Conservation (phyloP, 2,888 invertebrate genomes). For the Lithosia quadra region DNA sequence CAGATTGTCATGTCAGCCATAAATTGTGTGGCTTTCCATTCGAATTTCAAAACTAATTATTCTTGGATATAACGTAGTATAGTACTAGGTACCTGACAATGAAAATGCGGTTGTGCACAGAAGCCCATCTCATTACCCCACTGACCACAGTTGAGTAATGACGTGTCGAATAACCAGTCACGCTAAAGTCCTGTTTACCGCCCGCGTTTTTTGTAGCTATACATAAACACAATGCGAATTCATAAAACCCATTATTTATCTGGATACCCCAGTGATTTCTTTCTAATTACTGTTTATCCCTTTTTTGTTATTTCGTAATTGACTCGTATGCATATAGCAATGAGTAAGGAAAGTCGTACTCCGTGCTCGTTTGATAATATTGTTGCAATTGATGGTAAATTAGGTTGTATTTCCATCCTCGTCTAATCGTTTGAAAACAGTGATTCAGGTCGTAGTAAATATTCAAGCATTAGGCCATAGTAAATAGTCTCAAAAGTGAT, state of each 20-base stretch:
- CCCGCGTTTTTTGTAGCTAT: conserved; percentile 62
- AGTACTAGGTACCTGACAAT: conserved; percentile 47
- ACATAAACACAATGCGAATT: conserved; percentile 63
- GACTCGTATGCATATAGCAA: not conserved
- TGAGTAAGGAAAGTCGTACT: no score
- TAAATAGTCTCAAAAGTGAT: not conserved
- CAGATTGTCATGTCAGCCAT: not conserved
- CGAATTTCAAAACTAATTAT: conserved; percentile 20
- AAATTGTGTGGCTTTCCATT: conserved; percentile 4
- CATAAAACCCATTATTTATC: conserved; percentile 56
- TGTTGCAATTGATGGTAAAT: not conserved
- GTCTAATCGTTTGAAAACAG: not conserved
- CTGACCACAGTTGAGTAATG: conserved; percentile 77
- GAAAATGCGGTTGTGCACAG: conserved; percentile 57
- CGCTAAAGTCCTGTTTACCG: conserved; percentile 58
- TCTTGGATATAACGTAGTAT: conserved; percentile 11
- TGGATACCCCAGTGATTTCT: conserved; percentile 44
- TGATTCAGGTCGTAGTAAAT: no score
- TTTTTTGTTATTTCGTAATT: conserved; percentile 28
- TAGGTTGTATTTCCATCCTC: not conserved
- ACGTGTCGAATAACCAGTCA: conserved; percentile 64
- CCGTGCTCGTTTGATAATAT: no score
- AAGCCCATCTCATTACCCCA: conserved; percentile 77
- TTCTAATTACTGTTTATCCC: conserved; percentile 41
- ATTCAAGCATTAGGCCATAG: no score